Base-by-base conservation (phyloP, 2,113 vertebrate species). In the Pterophyllum scalare region DNA sequence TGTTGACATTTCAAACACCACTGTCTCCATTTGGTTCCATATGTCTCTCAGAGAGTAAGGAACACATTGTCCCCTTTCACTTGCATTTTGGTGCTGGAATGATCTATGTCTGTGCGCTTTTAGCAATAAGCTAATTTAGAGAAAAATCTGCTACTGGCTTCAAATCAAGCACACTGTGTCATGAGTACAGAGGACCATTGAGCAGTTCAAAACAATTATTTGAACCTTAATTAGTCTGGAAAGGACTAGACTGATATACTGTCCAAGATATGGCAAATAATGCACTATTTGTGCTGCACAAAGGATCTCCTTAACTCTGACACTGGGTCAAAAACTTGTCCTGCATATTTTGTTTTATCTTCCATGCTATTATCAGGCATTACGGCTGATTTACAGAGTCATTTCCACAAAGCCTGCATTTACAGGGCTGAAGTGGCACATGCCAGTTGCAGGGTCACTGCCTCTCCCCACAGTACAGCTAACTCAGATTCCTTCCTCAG, bases 381-480 rank as follows among this genome's bases (percentile, higher is more conserved):
- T 88, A 89, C 77, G 54, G 82, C 88, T 89, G 89, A 90, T 94
- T 90, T 89, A 89, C 91, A 87, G 87, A 74, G 62, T 79, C 79
- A 59, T 75, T 77, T 85, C 80, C 86, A 94, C 93, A 95, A 95
- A 90, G 92, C 85, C 84, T 78, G 83, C 89, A 92, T 95, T 95
- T 91, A 94, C 78, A 82, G 81, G 74, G 67, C 86, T 90, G 81
- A 89, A 93, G 92, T 89, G 89, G 88, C 85, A 88, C 91, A 94
- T 93, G 89, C 86, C 86, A 91, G 43, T 90, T 88, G 87, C 79
- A 79, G 91, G 92, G 93, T 95, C 93, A 94, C 88, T 86, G 89
- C 82, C 64, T 91, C 87, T 77, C 87, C 87, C 87, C 88, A 79
- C 78, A 89, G 89, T 84, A 87, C 84, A 82, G 75, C 87, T 61